Evolutionary conservation across 2,113 vertebrate species (phyloP).

Genomic region (Bubo scandiacus): DNA sequence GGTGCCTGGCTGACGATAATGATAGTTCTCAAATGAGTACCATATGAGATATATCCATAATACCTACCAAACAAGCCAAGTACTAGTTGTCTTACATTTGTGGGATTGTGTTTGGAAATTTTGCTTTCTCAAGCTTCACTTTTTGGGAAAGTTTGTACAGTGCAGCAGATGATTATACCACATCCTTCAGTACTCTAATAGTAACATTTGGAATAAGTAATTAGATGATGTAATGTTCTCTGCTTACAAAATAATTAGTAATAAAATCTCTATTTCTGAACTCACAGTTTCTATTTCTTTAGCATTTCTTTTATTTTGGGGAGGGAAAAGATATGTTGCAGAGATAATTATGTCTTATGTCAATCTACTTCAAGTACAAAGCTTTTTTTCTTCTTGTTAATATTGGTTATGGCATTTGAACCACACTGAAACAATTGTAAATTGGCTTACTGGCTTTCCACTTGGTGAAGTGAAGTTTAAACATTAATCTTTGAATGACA

Average conservation of each 20-base stretch:
- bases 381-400: not conserved
- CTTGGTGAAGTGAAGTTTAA: slow-evolving; percentile 15
- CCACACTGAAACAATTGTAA: not conserved
- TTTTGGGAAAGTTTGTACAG: not conserved
- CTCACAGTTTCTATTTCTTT: not conserved
- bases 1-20: not conserved
- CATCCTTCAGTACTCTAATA: not conserved
- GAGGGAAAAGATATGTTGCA: not conserved
- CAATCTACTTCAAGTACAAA: not conserved
- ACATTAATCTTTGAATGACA: not conserved
- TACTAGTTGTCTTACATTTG: not conserved
- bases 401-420: not conserved
- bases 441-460: not conserved
- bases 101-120: not conserved
- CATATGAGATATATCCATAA: not conserved
- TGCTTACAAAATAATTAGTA: slow-evolving; percentile 13
- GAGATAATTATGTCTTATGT: not conserved
- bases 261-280: not conserved
- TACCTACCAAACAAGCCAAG: not conserved
- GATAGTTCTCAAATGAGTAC: not conserved
- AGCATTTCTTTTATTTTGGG: not conserved
- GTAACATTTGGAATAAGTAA: not conserved
- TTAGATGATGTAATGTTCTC: not conserved
- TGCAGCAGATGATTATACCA: not conserved
- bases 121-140: not conserved